Percentiles rank a stretch among this genome's conserved stretches.
These are phyloP conservation scores for Myiagra hebetior DNA, from an alignment of 2,113 vertebrate genomes.

Conservation along the genomic window DNA sequence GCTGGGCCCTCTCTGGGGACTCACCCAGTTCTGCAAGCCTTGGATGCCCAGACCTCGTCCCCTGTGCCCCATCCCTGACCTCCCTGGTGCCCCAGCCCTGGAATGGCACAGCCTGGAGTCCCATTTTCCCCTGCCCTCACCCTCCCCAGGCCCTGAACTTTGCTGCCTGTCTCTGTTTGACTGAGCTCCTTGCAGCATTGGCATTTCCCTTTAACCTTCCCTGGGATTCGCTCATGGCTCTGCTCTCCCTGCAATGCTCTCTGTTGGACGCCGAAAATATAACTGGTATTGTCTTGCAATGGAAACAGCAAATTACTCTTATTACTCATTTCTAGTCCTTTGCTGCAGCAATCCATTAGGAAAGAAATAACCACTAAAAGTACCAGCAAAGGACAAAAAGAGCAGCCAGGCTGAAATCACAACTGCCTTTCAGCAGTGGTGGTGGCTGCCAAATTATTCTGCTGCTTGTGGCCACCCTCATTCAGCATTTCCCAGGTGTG, in stretches of 20 bases:
- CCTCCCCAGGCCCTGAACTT: not conserved
- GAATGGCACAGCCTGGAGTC: not conserved
- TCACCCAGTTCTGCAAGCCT: not conserved
- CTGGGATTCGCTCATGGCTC: not conserved
- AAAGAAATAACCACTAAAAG: conserved; percentile 10
- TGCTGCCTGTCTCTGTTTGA: not conserved
- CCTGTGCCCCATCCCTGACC: not conserved
- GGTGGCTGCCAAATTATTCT: not conserved
- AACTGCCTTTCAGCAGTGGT: not conserved
- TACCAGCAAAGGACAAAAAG: not conserved
- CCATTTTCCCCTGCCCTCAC: not conserved
- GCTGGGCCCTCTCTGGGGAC: not conserved
- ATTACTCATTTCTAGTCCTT: conserved; percentile 31
- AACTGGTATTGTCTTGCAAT: not conserved
- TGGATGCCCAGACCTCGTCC: not conserved
- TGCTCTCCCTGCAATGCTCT: not conserved
- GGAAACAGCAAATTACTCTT: conserved; percentile 43
- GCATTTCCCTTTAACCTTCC: conserved; percentile 27
- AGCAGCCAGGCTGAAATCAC: not conserved
- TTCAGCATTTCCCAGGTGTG: not conserved
- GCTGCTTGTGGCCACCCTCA: not conserved
- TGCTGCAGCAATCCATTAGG: conserved; percentile 18
- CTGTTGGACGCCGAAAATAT: not conserved
- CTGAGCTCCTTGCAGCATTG: not conserved
- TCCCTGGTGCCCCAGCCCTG: not conserved